phyloP scores from a whole-genome alignment of 2,797 vertebrate genomes.

The Acrossocheilus fasciatus region DNA sequence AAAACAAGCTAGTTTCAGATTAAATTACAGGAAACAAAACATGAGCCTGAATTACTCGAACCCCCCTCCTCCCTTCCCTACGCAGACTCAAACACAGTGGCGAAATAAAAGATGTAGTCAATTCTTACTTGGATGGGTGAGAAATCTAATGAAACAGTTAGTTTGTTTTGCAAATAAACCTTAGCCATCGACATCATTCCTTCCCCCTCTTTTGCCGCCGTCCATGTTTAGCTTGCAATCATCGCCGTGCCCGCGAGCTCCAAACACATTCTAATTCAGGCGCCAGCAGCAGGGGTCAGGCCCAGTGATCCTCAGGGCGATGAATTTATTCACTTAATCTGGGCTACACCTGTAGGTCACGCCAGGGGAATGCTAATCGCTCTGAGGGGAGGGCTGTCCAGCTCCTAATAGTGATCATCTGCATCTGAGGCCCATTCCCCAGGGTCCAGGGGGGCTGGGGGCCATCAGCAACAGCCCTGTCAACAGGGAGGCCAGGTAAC shows the following conservation, averaged over 20 bases:
- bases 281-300: conserved; percentile 65
- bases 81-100: conserved; percentile 1
- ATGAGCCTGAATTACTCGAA: conserved; percentile 73
- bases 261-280: conserved; percentile 67
- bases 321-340: conserved; percentile 82
- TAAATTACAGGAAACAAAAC: conserved; percentile 79
- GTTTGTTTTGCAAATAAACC: conserved; percentile 57
- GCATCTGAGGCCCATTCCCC: conserved; percentile 83
- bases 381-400: conserved; percentile 67
- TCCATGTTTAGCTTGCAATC: conserved; percentile 60
- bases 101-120: conserved; percentile 43
- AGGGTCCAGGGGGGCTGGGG: conserved; percentile 67
- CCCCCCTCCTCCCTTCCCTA: conserved; percentile 53
- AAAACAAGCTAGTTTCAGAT: conserved; percentile 79
- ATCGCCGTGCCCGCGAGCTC: conserved; percentile 50
- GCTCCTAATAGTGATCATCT: conserved; percentile 82
- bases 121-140: conserved; percentile 18
- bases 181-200: conserved; percentile 41
- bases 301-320: conserved; percentile 71
- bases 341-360: conserved; percentile 86
- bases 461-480: conserved; percentile 75
- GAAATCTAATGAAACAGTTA: conserved; percentile 43
- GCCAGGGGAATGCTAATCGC: conserved; percentile 80
- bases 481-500: conserved; percentile 77
- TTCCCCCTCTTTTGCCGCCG: conserved; percentile 31